Base-by-base conservation (phyloP, 2,113 vertebrate genomes). In the Python bivittatus region DNA sequence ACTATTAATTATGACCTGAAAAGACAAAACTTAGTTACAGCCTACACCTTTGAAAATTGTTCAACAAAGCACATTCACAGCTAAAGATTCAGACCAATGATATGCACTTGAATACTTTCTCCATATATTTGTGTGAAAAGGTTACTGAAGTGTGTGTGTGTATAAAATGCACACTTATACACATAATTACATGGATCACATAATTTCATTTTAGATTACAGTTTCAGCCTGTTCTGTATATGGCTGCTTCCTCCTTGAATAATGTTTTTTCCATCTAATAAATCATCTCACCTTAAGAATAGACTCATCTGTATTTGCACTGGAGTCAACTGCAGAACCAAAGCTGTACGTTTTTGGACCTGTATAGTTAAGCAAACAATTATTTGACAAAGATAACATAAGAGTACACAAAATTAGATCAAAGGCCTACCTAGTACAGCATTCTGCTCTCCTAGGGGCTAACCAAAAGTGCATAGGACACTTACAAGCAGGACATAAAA, bases 291-390 rank as follows among this genome's bases (percentile, higher is more conserved):
- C 99, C 97, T 99, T 99, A 86, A 99, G 98, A 95, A 99, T 95
- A 42, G 99, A 99, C 96, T 98, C 99, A 97, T 99, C 99, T 48
- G 97, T 91, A 95, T 93, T 98, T 93, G 98, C 96, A 89, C 96
- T 93, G 22, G 97, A 97, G 95, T 99, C 99, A 64, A 97, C 96
- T 93, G 98, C 93, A 52, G 98, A 97, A 90, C 98, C 97, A 96
- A 99, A 98, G 97, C 98, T 99, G 96, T 99, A 99, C 20, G 99
- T 99, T 97, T 99, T 99, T 0, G 99, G 99, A 96, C 98, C 99
- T 99, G 97, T 72, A 91, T 95, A 94, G 91, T 94, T 0, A 96
- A 94, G 95, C 6, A 96, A 94, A 0, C 0, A 92, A 88, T 20
- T 2, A 88, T 22, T 93, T 87, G 93, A 58, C 0, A 86, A 6